Conservation (phyloP, 1,140 invertebrate species). For the Drosophila orosa region DNA sequence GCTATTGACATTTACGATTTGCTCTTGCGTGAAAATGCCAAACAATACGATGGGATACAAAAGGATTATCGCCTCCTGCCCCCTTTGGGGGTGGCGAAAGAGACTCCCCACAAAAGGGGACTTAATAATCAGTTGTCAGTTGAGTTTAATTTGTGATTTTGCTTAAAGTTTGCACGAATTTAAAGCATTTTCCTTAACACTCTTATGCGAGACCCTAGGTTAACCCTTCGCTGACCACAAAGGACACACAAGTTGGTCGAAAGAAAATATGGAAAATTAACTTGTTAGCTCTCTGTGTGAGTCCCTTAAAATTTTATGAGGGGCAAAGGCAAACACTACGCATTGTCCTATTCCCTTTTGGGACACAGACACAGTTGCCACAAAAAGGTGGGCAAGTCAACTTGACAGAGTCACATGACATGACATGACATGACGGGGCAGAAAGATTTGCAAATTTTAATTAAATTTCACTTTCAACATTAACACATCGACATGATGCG, state of each 20-base stretch:
- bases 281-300: conserved; percentile 60
- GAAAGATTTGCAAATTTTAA: conserved; percentile 72
- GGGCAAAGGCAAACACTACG: conserved; percentile 65
- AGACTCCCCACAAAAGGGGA: not conserved
- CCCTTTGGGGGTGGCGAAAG: not conserved
- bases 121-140: conserved; percentile 20
- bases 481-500: conserved; percentile 16
- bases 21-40: conserved; percentile 77
- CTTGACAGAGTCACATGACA: conserved; percentile 49
- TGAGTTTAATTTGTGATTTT: conserved; percentile 6
- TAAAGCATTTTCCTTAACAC: conserved; percentile 19
- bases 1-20: conserved; percentile 81
- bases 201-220: not conserved
- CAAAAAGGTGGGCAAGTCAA: conserved; percentile 77
- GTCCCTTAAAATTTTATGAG: conserved; percentile 30
- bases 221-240: conserved; percentile 28
- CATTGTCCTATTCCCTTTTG: conserved; percentile 70
- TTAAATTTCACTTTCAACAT: conserved; percentile 66
- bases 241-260: conserved; percentile 37
- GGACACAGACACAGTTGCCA: conserved; percentile 51
- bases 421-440: conserved; percentile 10
- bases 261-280: conserved; percentile 83
- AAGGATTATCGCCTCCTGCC: conserved; percentile 64
- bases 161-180: conserved; percentile 11
- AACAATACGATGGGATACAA: conserved; percentile 64